Evolutionary conservation across 2,888 invertebrate species (phyloP).

Genomic region (Trimorus sp.): DNA sequence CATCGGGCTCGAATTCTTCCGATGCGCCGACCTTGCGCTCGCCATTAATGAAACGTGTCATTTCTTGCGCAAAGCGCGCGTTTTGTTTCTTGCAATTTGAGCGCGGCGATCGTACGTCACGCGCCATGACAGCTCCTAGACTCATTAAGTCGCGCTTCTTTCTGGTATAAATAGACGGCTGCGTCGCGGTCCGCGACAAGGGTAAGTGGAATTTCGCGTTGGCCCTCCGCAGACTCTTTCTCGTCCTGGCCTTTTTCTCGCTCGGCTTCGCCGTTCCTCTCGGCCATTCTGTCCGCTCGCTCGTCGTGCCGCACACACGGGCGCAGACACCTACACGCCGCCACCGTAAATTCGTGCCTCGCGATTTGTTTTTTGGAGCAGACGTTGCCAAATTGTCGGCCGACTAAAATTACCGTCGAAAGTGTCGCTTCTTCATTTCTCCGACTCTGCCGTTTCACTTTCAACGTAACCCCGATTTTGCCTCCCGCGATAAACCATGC

Average conservation of each 20-base stretch:
- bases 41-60: constrained; percentile 62
- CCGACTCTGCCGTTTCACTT: constrained; percentile 57
- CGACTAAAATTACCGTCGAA: constrained; percentile 79
- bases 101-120: constrained; percentile 76
- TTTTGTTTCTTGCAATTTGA: constrained; percentile 55
- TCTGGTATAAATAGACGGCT: constrained; percentile 77
- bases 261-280: neutral
- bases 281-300: constrained; percentile 20
- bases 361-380: constrained; percentile 74
- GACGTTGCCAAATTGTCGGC: constrained; percentile 80
- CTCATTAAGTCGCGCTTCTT: constrained; percentile 79
- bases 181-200: constrained; percentile 62
- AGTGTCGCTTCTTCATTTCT: constrained; percentile 69
- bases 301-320: constrained; percentile 20
- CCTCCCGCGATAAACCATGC: constrained; percentile 1
- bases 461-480: constrained; percentile 58
- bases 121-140: constrained; percentile 78
- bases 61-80: constrained; percentile 51
- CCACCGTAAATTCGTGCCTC: constrained; percentile 60
- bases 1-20: constrained; percentile 39
- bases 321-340: constrained; percentile 28
- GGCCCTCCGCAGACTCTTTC: constrained; percentile 69
- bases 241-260: constrained; percentile 48
- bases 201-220: constrained; percentile 69
- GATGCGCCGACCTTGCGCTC: constrained; percentile 57